phyloP scores from a whole-genome alignment of 2,113 vertebrate genomes.

The Salvelinus fontinalis region DNA sequence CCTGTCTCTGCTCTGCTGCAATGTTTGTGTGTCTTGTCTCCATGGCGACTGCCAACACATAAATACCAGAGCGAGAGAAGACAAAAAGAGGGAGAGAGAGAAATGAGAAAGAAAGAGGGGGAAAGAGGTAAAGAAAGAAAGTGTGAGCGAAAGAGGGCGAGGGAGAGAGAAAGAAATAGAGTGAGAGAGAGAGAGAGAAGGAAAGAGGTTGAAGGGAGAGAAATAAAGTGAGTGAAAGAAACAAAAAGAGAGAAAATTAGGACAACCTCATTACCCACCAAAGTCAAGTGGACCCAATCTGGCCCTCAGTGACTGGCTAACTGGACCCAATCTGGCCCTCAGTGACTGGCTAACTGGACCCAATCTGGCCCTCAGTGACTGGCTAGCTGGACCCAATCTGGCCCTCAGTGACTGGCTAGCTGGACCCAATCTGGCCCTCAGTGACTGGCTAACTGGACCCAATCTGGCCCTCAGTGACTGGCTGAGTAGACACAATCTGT shows the following conservation, averaged over 20 bases:
- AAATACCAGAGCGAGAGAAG: conserved; percentile 70
- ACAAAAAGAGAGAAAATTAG: conserved; percentile 38
- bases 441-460: conserved; percentile 24
- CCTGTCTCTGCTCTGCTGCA: conserved; percentile 75
- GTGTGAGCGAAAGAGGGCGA: conserved; percentile 16
- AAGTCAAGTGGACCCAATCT: conserved; percentile 61
- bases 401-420: neutral
- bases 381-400: conserved; percentile 34
- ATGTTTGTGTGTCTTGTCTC: conserved; percentile 80
- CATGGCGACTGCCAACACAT: conserved; percentile 75
- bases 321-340: neutral
- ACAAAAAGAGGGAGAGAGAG: neutral
- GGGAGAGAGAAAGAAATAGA: conserved; percentile 1
- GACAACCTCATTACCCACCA: conserved; percentile 48
- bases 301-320: neutral
- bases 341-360: neutral
- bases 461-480: conserved; percentile 4
- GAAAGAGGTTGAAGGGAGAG: neutral
- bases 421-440: neutral
- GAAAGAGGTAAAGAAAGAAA: neutral
- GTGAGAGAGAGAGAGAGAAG: neutral
- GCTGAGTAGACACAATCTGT: neutral
- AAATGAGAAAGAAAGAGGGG: neutral
- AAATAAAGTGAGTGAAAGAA: no score
- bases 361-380: no score